Percentiles rank a stretch among this genome's conserved stretches.
These are phyloP conservation scores for Hydra vulgaris DNA, from an alignment of 30 jellyfish, hydroid and myxozoan genomes.

Conservation along the genomic window DNA sequence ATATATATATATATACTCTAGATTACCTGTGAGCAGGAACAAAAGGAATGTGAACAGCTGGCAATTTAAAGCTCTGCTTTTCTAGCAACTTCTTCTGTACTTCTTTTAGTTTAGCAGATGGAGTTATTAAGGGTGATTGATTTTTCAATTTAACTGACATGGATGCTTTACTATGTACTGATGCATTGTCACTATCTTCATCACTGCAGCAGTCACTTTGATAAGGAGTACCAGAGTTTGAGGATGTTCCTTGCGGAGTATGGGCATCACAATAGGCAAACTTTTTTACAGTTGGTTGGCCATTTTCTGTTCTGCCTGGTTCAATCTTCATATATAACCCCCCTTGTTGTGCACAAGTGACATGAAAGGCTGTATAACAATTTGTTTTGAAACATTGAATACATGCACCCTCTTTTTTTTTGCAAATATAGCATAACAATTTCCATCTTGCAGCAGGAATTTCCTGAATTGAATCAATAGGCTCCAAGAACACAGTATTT, in stretches of 20 bases:
- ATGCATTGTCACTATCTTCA: slow-evolving; percentile 74
- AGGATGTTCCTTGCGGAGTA: slow-evolving; percentile 75
- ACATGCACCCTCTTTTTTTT: slow-evolving; percentile 92
- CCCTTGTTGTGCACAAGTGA: slow-evolving; percentile 98
- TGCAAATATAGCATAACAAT: slow-evolving; percentile 79
- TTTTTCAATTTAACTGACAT: not conserved
- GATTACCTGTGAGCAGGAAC: slow-evolving; percentile 98
- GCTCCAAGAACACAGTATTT: slow-evolving; percentile 92
- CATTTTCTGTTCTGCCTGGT: slow-evolving; percentile 79
- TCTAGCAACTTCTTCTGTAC: slow-evolving; percentile 55
- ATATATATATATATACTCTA: no score
- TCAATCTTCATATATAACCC: slow-evolving; percentile 91
- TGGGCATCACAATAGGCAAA: slow-evolving; percentile 77
- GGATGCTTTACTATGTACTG: slow-evolving; percentile 54
- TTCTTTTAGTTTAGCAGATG: slow-evolving; percentile 72
- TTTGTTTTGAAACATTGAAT: slow-evolving; percentile 90
- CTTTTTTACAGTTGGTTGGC: slow-evolving; percentile 87
- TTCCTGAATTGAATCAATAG: slow-evolving; percentile 85
- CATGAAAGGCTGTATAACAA: slow-evolving; percentile 94
- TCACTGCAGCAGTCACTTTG: slow-evolving; percentile 51
- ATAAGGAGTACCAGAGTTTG: slow-evolving; percentile 40
- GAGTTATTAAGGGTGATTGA: slow-evolving; percentile 30
- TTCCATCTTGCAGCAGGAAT: slow-evolving; percentile 97
- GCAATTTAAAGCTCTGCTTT: slow-evolving; percentile 61
- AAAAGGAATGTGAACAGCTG: slow-evolving; percentile 95